These are phyloP conservation scores for Equus przewalskii DNA, from an alignment of 2,113 vertebrate genomes.

Conservation along the genomic window DNA sequence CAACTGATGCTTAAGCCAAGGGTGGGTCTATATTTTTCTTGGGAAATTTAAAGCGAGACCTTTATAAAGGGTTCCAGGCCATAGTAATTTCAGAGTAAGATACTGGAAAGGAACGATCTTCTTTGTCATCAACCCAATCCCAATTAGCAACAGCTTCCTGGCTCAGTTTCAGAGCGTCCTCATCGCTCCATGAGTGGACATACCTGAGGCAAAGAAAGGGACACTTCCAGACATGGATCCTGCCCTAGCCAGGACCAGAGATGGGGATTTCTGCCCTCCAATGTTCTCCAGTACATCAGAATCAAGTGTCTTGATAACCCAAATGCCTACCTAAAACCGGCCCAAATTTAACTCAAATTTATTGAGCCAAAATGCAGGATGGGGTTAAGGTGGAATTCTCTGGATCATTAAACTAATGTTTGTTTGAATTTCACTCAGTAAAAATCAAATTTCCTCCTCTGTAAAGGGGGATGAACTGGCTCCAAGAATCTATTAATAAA, in stretches of 20 bases:
- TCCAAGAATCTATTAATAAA: conserved; percentile 20
- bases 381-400: background rate
- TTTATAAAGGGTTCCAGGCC: background rate
- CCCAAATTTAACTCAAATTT: conserved; percentile 18
- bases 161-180: background rate
- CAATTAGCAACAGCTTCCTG: background rate
- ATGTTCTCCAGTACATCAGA: background rate
- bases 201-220: background rate
- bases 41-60: background rate
- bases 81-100: background rate
- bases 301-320: background rate
- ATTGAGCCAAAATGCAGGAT: background rate
- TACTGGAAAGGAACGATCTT: background rate
- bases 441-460: background rate
- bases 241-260: background rate
- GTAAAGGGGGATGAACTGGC: background rate
- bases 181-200: background rate
- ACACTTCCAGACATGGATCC: background rate
- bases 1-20: background rate
- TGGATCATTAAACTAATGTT: background rate
- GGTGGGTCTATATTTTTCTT: background rate
- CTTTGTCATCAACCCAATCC: background rate
- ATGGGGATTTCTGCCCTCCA: background rate
- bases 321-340: background rate
- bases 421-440: background rate